Evolutionary conservation across 2,113 vertebrate genomes (phyloP), one percentile per base, ranked within the genome.

Genomic region (Hirundichthys speculiger): DNA sequence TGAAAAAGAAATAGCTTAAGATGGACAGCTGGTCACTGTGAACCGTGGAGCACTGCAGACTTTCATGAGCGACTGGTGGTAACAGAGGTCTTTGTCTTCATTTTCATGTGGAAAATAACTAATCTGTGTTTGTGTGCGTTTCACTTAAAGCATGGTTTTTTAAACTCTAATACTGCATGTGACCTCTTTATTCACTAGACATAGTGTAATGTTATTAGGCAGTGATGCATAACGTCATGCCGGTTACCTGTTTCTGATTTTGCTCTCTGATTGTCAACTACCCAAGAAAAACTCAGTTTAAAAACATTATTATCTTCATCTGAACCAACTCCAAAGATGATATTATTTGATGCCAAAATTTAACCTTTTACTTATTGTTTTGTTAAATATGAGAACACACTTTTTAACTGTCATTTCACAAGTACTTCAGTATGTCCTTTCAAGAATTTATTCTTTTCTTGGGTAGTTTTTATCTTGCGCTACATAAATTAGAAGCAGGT

Each of bases 131-230:
- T 62, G 19, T 54, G 27, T 70, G 66, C 5, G 65, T 62, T 56
- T 73, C 4, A 43, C 48, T 57, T 76, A 5, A 47, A 18, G 86
- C 83, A 86, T 82, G 74, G 30, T 42, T 47, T 40, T 48, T 15
- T n/a, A n/a, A n/a, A n/a, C n/a, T 39, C 5, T 10, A 7, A 24
- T 1, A 3, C 2, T 69, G 69, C 85, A 83, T 53, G 53, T 6
- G 40, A 20, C 15, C 57, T 45, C 25, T 63, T 55, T 50, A 62
- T 1, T 66, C 24, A 63, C 5, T 7, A 16, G 30, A 66, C 39
- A 24, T 19, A 20, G 14, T 11, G 2, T n/a, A 14, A 34, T 25
- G 13, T 57, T 27, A 24, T 48, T 3, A 38, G 9, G 9, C 27
- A 38, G 24, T 16, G 4, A 16, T 22, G 51, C 10, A 24, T 24